These are phyloP conservation scores for Amiota minor DNA, from an alignment of 2,888 invertebrate genomes.

Conservation along the genomic window DNA sequence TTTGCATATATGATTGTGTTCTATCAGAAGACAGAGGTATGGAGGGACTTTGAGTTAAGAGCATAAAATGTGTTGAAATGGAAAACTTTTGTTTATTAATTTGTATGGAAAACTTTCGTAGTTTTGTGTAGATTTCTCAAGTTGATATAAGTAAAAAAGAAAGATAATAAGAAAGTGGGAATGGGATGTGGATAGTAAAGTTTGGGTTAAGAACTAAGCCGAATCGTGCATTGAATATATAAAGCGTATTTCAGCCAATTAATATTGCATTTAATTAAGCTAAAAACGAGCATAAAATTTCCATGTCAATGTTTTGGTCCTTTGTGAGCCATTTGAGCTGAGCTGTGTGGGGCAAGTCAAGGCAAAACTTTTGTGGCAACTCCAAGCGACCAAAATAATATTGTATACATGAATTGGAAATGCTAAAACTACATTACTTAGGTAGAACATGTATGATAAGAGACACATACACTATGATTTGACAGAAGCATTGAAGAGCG, in stretches of 20 bases:
- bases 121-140: constrained; percentile 22
- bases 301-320: constrained; percentile 23
- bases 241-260: constrained; percentile 22
- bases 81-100: constrained; percentile 61
- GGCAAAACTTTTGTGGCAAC: constrained; percentile 7
- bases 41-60: neutral
- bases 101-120: constrained; percentile 43
- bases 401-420: neutral
- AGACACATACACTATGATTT: no score
- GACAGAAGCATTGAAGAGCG: no score
- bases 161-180: no score
- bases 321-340: constrained; percentile 12
- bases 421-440: neutral
- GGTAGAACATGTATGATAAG: no score
- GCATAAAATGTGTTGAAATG: constrained; percentile 41
- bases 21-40: neutral
- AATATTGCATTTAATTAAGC: constrained; percentile 41
- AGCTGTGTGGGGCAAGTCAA: neutral
- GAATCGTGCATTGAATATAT: neutral
- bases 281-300: constrained; percentile 26
- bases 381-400: no score
- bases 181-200: no score
- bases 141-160: neutral
- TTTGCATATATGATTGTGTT: no score
- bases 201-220: no score